A percentile compares a stretch with the other conserved stretches of the same genome.
Conservation (phyloP, 2,888 invertebrate genomes). For the Trissoscelio sp. region DNA sequence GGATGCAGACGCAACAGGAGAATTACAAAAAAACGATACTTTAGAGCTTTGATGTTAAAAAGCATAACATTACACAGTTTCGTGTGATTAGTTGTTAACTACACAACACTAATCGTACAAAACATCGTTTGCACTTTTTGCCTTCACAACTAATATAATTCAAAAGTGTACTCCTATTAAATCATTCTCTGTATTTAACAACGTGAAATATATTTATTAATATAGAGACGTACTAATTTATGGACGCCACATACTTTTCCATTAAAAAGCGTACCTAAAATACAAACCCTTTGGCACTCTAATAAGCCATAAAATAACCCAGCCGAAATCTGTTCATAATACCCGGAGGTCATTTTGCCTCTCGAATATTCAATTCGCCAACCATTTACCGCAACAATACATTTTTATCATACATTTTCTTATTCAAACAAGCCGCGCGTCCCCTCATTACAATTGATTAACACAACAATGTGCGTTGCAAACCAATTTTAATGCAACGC, state of each 20-base stretch:
- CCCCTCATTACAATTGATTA: conserved; percentile 50
- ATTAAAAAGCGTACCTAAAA: conserved; percentile 12
- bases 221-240: too few species aligned
- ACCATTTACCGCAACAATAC: conserved; percentile 1
- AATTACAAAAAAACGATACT: conserved; percentile 30
- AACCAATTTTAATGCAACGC: conserved; percentile 40
- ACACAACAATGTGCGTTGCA: conserved; percentile 14
- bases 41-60: conserved; percentile 37
- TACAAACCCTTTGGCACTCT: conserved; percentile 1
- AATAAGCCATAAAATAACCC: conserved; percentile 30
- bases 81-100: conserved; percentile 20
- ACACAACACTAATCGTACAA: background rate
- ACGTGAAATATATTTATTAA: too few species aligned
- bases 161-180: too few species aligned
- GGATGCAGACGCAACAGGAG: conserved; percentile 38
- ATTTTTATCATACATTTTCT: conserved; percentile 38
- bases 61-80: conserved; percentile 31
- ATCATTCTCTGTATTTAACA: too few species aligned
- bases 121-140: background rate
- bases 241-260: background rate
- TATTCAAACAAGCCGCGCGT: conserved; percentile 34
- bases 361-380: conserved; percentile 36
- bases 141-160: too few species aligned
- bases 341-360: background rate
- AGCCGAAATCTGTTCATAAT: conserved; percentile 10